phyloP scores from a whole-genome alignment of 2,797 vertebrate species.

The Selene dorsalis region DNA sequence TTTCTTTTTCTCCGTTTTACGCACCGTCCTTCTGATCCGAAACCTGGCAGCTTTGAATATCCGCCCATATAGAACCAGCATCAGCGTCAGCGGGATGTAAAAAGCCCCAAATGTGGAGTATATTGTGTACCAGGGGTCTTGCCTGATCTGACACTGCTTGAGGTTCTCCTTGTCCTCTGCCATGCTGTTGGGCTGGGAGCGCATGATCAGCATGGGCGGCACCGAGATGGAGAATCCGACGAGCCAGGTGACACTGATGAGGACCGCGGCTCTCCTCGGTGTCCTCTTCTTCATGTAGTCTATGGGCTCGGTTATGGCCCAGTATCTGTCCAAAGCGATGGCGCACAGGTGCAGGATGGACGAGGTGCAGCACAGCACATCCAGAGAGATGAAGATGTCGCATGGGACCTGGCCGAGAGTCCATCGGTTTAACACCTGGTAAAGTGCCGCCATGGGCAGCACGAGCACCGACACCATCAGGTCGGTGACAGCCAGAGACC shows the following conservation, averaged over 20 bases:
- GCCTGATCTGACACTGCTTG: slow-evolving; percentile 91
- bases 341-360: slow-evolving; percentile 97
- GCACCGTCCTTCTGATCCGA: slow-evolving; percentile 93
- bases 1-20: slow-evolving; percentile 85
- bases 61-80: slow-evolving; percentile 95
- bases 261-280: slow-evolving; percentile 90
- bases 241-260: slow-evolving; percentile 94
- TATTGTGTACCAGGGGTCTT: slow-evolving; percentile 93
- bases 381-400: slow-evolving; percentile 94
- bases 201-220: slow-evolving; percentile 94
- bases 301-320: slow-evolving; percentile 95
- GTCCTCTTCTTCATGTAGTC: slow-evolving; percentile 96
- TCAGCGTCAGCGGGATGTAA: slow-evolving; percentile 93
- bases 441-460: slow-evolving; percentile 96
- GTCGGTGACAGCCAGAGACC: slow-evolving; percentile 95
- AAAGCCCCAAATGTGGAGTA: slow-evolving; percentile 97
- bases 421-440: slow-evolving; percentile 94
- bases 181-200: slow-evolving; percentile 87
- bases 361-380: slow-evolving; percentile 95
- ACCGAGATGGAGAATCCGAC: slow-evolving; percentile 96
- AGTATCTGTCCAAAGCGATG: slow-evolving; percentile 96
- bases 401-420: slow-evolving; percentile 93
- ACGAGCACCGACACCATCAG: slow-evolving; percentile 96
- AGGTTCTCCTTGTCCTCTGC: slow-evolving; percentile 91
- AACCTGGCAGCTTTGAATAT: slow-evolving; percentile 97